Conservation (phyloP, 2,888 invertebrate species). For the Sarcophaga caerulescens region DNA sequence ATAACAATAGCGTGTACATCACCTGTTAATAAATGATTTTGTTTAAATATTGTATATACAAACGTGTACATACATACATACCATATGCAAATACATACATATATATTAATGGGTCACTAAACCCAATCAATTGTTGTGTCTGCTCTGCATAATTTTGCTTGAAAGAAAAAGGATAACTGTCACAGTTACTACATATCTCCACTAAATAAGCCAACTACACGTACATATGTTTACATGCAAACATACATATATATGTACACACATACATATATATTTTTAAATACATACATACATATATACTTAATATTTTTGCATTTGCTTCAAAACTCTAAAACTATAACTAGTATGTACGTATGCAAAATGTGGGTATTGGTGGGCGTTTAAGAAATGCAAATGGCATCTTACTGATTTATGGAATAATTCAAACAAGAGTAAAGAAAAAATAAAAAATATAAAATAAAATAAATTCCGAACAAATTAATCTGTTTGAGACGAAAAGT, state of each 20-base stretch:
- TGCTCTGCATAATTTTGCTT: background rate
- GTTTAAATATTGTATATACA: background rate
- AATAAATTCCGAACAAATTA: background rate
- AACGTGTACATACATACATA: too few species aligned
- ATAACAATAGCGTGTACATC: background rate
- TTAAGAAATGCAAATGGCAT: conserved; percentile 7
- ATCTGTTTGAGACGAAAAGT: background rate
- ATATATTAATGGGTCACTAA: conserved; percentile 7
- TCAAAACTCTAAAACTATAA: background rate
- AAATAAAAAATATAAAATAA: background rate
- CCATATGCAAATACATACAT: too few species aligned
- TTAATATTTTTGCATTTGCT: too few species aligned
- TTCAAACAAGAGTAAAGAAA: conserved; percentile 16
- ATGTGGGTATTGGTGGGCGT: conserved; percentile 46
- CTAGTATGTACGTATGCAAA: too few species aligned
- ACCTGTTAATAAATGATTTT: background rate
- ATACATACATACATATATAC: too few species aligned
- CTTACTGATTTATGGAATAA: conserved; percentile 47
- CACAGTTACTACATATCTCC: too few species aligned
- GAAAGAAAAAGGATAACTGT: background rate
- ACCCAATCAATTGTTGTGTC: background rate
- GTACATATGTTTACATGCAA: too few species aligned
- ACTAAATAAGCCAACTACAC: too few species aligned
- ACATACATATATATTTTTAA: too few species aligned
- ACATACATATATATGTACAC: too few species aligned